Evolutionary conservation across 2,888 invertebrate genomes (phyloP), one percentile per base, ranked within the genome.

Genomic region (Lamellibrachia columna): DNA sequence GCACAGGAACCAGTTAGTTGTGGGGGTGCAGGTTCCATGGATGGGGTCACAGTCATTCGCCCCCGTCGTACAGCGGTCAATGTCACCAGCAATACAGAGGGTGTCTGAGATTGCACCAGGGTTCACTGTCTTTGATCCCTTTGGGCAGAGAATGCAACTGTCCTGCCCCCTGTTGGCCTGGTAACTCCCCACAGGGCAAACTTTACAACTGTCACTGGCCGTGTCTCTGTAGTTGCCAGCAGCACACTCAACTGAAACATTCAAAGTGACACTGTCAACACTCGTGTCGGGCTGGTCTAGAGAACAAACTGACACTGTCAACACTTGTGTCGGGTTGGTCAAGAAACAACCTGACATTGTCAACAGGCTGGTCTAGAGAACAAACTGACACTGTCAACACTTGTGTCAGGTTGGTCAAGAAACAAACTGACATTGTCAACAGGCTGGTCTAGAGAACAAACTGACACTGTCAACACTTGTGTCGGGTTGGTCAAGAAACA

Each of bases 101-200:
- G 91, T 90, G 8, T 53, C 90, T 9, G 93, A 93, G 28, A 92
- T 92, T 7, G 94, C 93, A 7, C 95, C 95, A 40, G 93, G 91
- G 28, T 91, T 75, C 1, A 92, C 53, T 15, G 95, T 95, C 15
- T 95, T 95, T 90, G 93, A 93, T 9, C 95, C 94, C 52, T 92
- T 93, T 11, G 94, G 94, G 93, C 95, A 95, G 7, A 94, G 93
- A 28, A 93, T 93, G 93, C 95, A 95, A 40, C 90, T 91, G 6
- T 93, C 92, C 91, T 94, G 93, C 8, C 95, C 95, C 40, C 92
- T 91, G 9, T 60, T 11, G 2, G 94, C 93, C 92, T 95, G 95
- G 94, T 94, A 95, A 52, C 94, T 95, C 8, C 95, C 95, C 15
- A 93, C 58, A 0, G 94, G 95, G 93, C 95, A 95, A 15, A 93